These are phyloP conservation scores for Lytechinus pictus DNA, from an alignment of 35 echinoderm and acorn worm species.

Conservation along the genomic window DNA sequence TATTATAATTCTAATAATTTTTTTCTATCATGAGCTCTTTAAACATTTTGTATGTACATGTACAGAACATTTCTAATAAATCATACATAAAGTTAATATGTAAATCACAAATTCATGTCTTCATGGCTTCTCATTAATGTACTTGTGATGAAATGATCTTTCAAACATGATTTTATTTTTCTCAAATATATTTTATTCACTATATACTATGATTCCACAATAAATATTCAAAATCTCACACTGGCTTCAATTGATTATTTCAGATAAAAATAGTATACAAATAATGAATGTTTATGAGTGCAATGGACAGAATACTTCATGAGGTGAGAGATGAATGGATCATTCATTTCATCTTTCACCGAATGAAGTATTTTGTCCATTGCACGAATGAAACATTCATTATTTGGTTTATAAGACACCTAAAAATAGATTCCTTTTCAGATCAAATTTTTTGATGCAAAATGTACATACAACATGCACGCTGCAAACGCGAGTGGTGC, in stretches of 20 bases:
- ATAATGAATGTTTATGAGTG: not conserved
- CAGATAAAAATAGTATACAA: not conserved
- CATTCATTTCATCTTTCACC: no score
- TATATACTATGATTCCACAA: not conserved
- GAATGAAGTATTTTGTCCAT: no score
- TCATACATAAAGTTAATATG: not conserved
- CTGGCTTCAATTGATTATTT: not conserved
- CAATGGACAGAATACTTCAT: no score
- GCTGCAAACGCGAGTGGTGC: no score
- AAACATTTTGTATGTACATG: not conserved
- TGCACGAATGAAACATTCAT: no score
- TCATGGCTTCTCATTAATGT: not conserved
- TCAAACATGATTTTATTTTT: not conserved
- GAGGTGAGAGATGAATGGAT: no score
- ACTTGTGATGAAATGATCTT: not conserved
- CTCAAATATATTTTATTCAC: not conserved
- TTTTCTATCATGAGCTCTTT: no score
- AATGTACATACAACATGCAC: no score
- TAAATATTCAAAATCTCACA: not conserved
- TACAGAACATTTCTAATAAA: constrained; percentile 1
- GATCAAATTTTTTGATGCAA: no score
- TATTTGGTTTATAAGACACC: no score
- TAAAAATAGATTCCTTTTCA: no score
- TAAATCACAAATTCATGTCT: not conserved
- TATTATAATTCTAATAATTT: not conserved